These are phyloP conservation scores for Melinopterus prodromus DNA, from an alignment of 2,888 invertebrate species.

Conservation along the genomic window DNA sequence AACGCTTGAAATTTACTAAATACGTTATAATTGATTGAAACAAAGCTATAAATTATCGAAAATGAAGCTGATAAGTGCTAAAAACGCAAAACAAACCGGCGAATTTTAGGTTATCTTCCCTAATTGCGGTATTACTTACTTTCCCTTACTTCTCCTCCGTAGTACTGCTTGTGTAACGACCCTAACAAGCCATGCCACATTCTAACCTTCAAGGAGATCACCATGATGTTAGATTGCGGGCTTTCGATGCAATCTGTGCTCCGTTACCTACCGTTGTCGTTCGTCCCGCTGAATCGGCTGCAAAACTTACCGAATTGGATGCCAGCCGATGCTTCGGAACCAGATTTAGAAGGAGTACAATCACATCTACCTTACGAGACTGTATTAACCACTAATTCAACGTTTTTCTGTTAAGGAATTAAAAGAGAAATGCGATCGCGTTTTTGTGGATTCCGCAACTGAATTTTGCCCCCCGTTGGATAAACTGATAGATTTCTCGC, in stretches of 20 bases:
- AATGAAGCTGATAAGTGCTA: background rate
- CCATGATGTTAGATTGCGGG: constrained; percentile 95
- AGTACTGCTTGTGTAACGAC: constrained; percentile 90
- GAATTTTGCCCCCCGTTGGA: constrained; percentile 92
- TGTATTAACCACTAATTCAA: constrained; percentile 13
- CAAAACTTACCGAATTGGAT: constrained; percentile 81
- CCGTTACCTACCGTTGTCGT: constrained; percentile 89
- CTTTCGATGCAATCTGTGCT: constrained; percentile 89
- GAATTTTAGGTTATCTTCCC: background rate
- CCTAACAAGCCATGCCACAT: constrained; percentile 95
- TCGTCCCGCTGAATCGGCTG: constrained; percentile 84
- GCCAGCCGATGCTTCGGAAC: constrained; percentile 78
- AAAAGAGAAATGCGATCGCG: constrained; percentile 87
- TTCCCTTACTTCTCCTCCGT: constrained; percentile 41
- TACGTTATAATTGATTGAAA: no score
- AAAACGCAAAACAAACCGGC: background rate
- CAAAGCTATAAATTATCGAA: background rate
- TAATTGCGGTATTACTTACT: background rate
- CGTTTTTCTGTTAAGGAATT: constrained; percentile 70
- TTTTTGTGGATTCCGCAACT: constrained; percentile 93
- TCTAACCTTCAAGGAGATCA: constrained; percentile 90
- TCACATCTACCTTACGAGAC: constrained; percentile 26
- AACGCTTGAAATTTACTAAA: no score
- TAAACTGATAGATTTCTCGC: constrained; percentile 88
- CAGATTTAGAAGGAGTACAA: constrained; percentile 80